Evolutionary conservation across 2,888 invertebrate species (phyloP).

Genomic region (Branchellion lobata): DNA sequence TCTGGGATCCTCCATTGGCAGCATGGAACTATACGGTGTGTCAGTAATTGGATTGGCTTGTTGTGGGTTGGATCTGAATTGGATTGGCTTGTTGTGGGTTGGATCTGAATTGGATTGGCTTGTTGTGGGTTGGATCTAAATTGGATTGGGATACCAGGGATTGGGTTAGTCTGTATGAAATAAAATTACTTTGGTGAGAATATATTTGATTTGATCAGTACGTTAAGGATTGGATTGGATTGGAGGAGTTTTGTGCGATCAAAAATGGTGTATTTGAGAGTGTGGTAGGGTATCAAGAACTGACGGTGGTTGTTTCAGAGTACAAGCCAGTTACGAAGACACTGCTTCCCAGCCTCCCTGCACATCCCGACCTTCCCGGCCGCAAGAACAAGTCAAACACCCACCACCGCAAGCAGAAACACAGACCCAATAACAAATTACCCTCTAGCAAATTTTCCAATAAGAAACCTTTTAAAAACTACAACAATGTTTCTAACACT

Average conservation of each 20-base stretch:
- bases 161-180: not conserved
- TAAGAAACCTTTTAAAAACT: too few relatives aligned
- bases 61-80: not conserved
- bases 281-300: too few relatives aligned
- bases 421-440: too few relatives aligned
- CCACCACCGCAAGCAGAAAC: not conserved
- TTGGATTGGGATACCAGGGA: not conserved
- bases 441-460: too few relatives aligned
- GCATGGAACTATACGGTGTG: slow-evolving; percentile 44
- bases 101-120: not conserved
- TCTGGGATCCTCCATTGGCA: slow-evolving; percentile 35
- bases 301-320: too few relatives aligned
- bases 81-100: not conserved
- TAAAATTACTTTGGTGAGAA: not conserved
- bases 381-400: not conserved
- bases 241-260: not conserved
- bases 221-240: not conserved
- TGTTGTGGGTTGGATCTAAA: not conserved
- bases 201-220: not conserved
- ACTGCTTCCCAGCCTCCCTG: not conserved
- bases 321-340: not conserved
- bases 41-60: not conserved
- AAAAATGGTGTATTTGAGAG: too few relatives aligned
- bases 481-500: not conserved
- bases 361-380: not conserved